These are phyloP conservation scores for Potamarius usumacintae DNA, from an alignment of 2,113 vertebrate species.

Conservation along the genomic window DNA sequence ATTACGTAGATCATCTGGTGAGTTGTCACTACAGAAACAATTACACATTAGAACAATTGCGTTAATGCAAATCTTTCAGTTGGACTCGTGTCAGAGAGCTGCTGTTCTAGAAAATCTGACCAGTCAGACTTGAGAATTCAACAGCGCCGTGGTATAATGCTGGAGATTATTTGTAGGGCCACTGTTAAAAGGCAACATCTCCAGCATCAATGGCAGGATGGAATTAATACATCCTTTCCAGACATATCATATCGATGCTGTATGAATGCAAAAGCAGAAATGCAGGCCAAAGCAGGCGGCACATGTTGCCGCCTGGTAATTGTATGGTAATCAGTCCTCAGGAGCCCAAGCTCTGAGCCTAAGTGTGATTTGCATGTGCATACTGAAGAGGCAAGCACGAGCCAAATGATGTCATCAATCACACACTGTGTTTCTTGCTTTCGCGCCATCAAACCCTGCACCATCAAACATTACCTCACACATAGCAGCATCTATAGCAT, in stretches of 20 bases:
- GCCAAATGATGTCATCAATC: conserved; percentile 51
- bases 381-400: conserved; percentile 28
- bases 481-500: conserved; percentile 12
- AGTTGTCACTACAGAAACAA: background rate
- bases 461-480: conserved; percentile 38
- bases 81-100: background rate
- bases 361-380: conserved; percentile 44
- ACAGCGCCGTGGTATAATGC: background rate
- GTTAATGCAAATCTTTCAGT: background rate
- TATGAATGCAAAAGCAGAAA: conserved; percentile 11
- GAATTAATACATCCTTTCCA: conserved; percentile 11
- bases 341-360: conserved; percentile 21
- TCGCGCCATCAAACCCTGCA: background rate
- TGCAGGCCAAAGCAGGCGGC: conserved; percentile 16
- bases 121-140: background rate
- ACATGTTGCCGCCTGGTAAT: conserved; percentile 43
- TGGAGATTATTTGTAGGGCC: background rate
- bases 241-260: conserved; percentile 3
- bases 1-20: background rate
- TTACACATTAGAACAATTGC: background rate
- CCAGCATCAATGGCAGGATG: background rate
- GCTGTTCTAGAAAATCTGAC: background rate
- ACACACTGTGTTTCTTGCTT: conserved; percentile 24
- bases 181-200: conserved; percentile 10
- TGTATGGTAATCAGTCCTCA: conserved; percentile 41